Evolutionary conservation across 2,113 vertebrate species (phyloP).

Genomic region (Motacilla tschutschensis): DNA sequence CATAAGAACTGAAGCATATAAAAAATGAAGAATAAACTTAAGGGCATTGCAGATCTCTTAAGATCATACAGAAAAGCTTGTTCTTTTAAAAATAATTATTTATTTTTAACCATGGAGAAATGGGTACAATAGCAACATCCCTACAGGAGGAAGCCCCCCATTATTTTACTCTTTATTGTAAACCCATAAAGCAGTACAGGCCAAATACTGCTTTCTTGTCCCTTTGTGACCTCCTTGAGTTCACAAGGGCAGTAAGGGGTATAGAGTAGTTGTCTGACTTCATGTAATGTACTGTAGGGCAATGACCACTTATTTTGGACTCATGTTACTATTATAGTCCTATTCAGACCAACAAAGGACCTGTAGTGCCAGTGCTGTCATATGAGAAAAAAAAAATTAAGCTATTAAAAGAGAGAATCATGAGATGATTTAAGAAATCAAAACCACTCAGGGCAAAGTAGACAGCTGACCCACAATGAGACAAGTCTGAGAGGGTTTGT

Average conservation of each 20-base stretch:
- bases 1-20: not conserved
- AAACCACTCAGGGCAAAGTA: not conserved
- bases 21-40: not conserved
- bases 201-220: not conserved
- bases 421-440: constrained; percentile 2
- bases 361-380: not conserved
- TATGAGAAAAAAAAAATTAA: not conserved
- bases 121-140: not conserved
- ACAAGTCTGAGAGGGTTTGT: not conserved
- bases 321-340: not conserved
- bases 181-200: not conserved
- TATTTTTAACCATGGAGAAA: not conserved
- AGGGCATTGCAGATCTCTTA: not conserved
- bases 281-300: not conserved
- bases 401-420: not conserved
- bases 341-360: not conserved
- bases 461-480: not conserved
- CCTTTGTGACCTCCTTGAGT: not conserved
- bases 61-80: not conserved
- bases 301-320: constrained; percentile 18
- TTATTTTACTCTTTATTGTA: not conserved
- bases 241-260: not conserved
- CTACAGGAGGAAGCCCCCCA: not conserved
- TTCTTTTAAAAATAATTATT: not conserved
- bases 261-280: constrained; percentile 9